phyloP scores from a whole-genome alignment of 2,113 vertebrate genomes.

The Thymallus thymallus region DNA sequence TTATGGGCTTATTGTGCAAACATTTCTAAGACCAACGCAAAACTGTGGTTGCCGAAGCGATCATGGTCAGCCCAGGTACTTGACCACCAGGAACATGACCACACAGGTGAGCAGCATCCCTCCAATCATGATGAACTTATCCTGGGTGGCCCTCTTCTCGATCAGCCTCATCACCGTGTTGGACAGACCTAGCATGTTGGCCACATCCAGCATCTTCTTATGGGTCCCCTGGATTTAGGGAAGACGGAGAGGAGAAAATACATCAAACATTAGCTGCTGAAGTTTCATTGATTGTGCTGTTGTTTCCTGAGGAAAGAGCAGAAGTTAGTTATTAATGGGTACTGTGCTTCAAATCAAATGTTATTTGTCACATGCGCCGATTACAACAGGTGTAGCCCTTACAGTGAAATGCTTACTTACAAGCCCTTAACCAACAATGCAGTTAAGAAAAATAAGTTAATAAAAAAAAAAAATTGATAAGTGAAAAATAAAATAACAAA shows the following conservation, averaged over 20 bases:
- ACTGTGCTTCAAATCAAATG: not conserved
- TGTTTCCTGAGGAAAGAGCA: not conserved
- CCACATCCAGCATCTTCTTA: constrained; percentile 97
- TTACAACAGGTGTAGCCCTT: no score
- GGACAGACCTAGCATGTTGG: constrained; percentile 93
- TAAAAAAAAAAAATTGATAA: no score
- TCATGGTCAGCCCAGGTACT: constrained; percentile 86
- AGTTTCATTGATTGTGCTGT: not conserved
- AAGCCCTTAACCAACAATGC: no score
- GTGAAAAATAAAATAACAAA: no score
- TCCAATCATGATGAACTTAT: constrained; percentile 95
- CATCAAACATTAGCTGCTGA: not conserved
- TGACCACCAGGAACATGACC: constrained; percentile 87
- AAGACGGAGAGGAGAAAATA: not conserved
- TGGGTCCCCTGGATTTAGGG: constrained; percentile 83
- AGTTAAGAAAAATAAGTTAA: no score
- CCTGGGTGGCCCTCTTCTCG: constrained; percentile 92
- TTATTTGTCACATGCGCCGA: no score
- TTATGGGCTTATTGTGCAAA: constrained; percentile 35
- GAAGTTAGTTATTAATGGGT: not conserved
- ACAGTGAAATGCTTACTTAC: no score
- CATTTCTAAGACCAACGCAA: constrained; percentile 26
- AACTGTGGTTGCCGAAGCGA: not conserved
- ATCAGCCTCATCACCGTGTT: constrained; percentile 97
- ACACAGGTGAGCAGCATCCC: constrained; percentile 93